These are phyloP conservation scores for Peromyscus polionotus DNA, from an alignment of 2,113 vertebrate genomes.

Conservation along the genomic window DNA sequence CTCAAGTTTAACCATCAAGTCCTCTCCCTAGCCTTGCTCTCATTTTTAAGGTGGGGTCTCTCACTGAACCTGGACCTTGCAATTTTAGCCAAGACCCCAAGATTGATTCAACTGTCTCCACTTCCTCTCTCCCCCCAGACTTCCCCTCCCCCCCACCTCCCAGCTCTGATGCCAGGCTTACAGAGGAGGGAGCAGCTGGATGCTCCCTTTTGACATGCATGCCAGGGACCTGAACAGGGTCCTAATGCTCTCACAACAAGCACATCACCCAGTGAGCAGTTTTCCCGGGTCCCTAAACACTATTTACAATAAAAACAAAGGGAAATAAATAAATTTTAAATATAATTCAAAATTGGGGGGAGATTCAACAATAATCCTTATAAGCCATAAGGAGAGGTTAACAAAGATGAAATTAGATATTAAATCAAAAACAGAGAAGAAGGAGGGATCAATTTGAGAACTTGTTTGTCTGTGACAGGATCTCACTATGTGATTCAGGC, in stretches of 20 bases:
- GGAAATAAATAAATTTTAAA: slow-evolving; percentile 29
- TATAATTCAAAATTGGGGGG: neutral
- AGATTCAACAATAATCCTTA: neutral
- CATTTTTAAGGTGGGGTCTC: neutral
- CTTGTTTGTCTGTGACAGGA: too few species aligned
- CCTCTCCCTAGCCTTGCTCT: neutral
- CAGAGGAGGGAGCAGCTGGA: too few species aligned
- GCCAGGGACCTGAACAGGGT: neutral
- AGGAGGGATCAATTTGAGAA: neutral
- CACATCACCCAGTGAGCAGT: neutral
- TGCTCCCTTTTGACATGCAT: neutral
- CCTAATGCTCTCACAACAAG: neutral
- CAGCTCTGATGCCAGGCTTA: neutral
- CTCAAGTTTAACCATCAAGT: neutral
- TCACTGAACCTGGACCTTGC: neutral
- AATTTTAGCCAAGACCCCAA: neutral
- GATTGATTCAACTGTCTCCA: neutral
- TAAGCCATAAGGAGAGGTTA: neutral
- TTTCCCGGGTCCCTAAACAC: too few species aligned
- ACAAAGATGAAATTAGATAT: slow-evolving; percentile 6
- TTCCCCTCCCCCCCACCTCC: neutral
- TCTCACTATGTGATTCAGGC: neutral
- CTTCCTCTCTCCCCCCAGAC: neutral
- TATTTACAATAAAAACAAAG: neutral
- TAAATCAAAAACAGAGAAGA: slow-evolving; percentile 15